phyloP scores from a whole-genome alignment of 2,797 vertebrate species.

The Cheracebus regulus region DNA sequence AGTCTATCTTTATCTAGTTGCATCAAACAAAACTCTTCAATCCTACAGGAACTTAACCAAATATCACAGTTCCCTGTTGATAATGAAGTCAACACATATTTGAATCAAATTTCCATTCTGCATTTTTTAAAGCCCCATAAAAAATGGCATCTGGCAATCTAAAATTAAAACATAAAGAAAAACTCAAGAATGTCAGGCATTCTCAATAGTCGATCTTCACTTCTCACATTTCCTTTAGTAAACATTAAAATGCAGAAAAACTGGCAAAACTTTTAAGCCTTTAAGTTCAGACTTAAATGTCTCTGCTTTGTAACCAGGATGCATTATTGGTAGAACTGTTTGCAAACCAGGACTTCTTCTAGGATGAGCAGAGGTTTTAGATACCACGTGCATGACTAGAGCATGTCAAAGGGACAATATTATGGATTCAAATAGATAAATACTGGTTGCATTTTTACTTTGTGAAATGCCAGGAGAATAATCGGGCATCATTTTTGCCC shows the following conservation, averaged over 20 bases:
- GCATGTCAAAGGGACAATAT: not conserved
- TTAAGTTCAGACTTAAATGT: not conserved
- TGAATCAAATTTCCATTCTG: slow-evolving; percentile 51
- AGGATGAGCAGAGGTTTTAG: not conserved
- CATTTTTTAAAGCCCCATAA: slow-evolving; percentile 32
- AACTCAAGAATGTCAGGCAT: slow-evolving; percentile 20
- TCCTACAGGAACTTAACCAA: not conserved
- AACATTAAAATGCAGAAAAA: slow-evolving; percentile 55
- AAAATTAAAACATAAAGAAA: slow-evolving; percentile 49
- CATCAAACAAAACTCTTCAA: not conserved
- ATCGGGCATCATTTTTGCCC: not conserved
- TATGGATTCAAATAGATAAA: not conserved
- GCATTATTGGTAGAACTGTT: rapidly evolving
- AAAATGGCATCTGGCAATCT: slow-evolving; percentile 40
- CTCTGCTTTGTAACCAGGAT: not conserved
- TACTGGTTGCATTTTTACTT: not conserved
- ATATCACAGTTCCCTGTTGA: not conserved
- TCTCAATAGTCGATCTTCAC: not conserved
- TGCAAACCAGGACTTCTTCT: not conserved
- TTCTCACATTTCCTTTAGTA: not conserved
- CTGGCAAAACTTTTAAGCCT: slow-evolving; percentile 23
- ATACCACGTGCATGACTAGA: rapidly evolving
- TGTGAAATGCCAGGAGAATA: not conserved
- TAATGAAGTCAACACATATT: not conserved
- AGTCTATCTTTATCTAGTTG: not conserved